These are phyloP conservation scores for Leptinotarsa texana DNA, from an alignment of 1,140 invertebrate genomes.

Conservation along the genomic window DNA sequence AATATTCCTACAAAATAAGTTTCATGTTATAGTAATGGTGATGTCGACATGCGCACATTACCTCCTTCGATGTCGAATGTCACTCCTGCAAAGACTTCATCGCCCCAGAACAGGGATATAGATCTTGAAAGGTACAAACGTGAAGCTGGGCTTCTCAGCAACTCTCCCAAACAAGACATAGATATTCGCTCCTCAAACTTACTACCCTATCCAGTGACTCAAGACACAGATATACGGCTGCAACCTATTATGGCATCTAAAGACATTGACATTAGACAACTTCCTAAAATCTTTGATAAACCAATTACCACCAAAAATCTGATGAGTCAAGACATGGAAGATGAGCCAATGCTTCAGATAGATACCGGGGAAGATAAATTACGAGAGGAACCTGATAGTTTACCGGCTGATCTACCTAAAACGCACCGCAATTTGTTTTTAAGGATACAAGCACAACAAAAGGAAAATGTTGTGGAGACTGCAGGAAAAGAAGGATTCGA, in stretches of 20 bases:
- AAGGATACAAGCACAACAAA: slow-evolving; percentile 71
- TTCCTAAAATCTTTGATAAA: slow-evolving; percentile 34
- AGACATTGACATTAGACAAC: slow-evolving; percentile 57
- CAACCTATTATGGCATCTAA: slow-evolving; percentile 21
- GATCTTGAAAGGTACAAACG: slow-evolving; percentile 33
- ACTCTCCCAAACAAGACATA: slow-evolving; percentile 33
- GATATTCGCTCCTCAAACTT: slow-evolving; percentile 43
- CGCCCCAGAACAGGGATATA: slow-evolving; percentile 7
- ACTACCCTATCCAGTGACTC: slow-evolving; percentile 40
- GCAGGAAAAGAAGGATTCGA: slow-evolving; percentile 59
- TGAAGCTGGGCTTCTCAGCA: slow-evolving; percentile 27
- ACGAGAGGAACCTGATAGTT: slow-evolving; percentile 41
- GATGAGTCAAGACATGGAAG: slow-evolving; percentile 26
- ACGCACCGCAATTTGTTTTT: slow-evolving; percentile 70
- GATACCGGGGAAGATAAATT: slow-evolving; percentile 30
- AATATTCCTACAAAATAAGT: neutral
- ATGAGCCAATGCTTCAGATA: slow-evolving; percentile 35
- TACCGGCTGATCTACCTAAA: slow-evolving; percentile 65
- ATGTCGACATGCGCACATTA: slow-evolving; percentile 54
- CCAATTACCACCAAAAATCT: slow-evolving; percentile 52
- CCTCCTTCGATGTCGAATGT: slow-evolving; percentile 29
- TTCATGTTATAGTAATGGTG: slow-evolving; percentile 49
- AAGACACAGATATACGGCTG: slow-evolving; percentile 38
- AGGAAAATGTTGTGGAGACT: slow-evolving; percentile 58
- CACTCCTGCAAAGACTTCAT: neutral